phyloP scores from a whole-genome alignment of 2,113 vertebrate species.

The Zapornia atra region DNA sequence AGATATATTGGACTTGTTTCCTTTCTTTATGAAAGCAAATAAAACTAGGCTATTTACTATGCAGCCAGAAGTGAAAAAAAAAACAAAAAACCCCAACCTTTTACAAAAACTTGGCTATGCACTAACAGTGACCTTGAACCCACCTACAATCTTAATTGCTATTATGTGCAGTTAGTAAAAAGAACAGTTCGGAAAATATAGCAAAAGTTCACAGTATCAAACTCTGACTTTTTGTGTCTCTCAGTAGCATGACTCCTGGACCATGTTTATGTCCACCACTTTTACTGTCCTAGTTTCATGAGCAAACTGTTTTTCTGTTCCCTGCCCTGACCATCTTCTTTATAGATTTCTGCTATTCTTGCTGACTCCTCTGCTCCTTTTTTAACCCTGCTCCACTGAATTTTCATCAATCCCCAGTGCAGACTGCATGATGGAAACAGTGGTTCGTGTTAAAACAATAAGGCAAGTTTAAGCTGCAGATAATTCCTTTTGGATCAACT shows the following conservation, averaged over 20 bases:
- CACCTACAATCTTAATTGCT: not conserved
- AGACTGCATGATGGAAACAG: not conserved
- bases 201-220: not conserved
- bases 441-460: not conserved
- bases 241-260: not conserved
- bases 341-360: not conserved
- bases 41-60: not conserved
- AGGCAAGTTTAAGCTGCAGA: not conserved
- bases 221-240: not conserved
- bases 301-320: not conserved
- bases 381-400: not conserved
- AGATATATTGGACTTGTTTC: not conserved
- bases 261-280: not conserved
- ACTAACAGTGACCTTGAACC: not conserved
- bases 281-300: not conserved
- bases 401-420: not conserved
- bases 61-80: not conserved
- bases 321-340: not conserved
- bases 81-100: not conserved
- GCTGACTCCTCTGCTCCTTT: not conserved
- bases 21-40: not conserved
- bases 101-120: not conserved
- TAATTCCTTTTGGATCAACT: not conserved
- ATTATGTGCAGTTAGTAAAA: not conserved
- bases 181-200: not conserved